Evolutionary conservation across 2,888 invertebrate genomes (phyloP), one percentile per base, ranked within the genome.

Genomic region (Trissolcus brochymenae): DNA sequence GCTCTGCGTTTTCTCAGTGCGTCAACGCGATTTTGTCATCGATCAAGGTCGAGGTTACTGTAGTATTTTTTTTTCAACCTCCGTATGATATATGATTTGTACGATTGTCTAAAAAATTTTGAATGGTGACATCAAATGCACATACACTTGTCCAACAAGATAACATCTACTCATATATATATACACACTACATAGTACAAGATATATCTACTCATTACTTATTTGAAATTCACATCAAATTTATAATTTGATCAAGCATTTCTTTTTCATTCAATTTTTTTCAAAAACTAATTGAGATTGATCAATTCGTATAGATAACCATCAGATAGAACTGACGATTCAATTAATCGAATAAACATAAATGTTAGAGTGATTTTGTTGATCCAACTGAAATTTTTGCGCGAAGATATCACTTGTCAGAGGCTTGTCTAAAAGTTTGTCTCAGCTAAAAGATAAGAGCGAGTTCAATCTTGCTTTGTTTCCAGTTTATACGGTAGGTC

Each of bases 11-110:
- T 66, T 61, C 60, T 25, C 67, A 41, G 57, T 57, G 49, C 40
- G 65, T 11, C 59, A 40, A 65, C 66, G 4, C n/a, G 46, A 16
- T 11, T 46, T 46, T 16, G 59, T 76, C 46, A 35, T 66, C 35
- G 62, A 72, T 62, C 71, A 72, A 76, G 76, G 76, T 64, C 62
- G 62, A 67, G 71, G 76, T 43, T 72, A 57, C 62, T 41, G 62
- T 71, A 71, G 51, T 66, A 57, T 76, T 71, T 61, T 61, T 66
- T 56, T 71, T 76, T 70, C 61, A 61, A 56, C 71, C 56, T 60
- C 40, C 40, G 61, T 53, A 43, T 40, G 66, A 66, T 61, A 49
- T 61, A 61, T 55, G 54, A 35, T 35, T 11, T 9, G 0, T 9
- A 1, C 6, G 35, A 35, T 35, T 9, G 7, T 9, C 35, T 19